Evolutionary conservation across 1,140 invertebrate genomes (phyloP).

Genomic region (Sitophilus oryzae): DNA sequence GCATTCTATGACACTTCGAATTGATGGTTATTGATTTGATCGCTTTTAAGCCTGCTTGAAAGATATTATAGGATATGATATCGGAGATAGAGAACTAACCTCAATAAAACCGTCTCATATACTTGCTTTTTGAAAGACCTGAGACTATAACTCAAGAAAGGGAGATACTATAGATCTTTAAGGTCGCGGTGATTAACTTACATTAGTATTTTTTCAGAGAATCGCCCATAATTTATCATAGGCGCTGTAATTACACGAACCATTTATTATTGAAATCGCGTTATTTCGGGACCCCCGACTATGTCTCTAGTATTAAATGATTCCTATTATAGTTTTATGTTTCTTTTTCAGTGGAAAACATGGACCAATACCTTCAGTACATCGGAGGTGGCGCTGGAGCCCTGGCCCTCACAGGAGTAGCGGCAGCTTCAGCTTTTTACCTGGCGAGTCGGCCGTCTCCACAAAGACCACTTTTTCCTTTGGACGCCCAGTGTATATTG

Average conservation of each 20-base stretch:
- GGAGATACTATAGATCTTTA: too few species aligned
- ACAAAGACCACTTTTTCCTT: slow-evolving; percentile 68
- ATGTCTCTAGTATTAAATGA: neutral
- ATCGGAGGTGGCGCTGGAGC: slow-evolving; percentile 68
- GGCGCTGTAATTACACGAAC: neutral
- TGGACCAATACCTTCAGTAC: slow-evolving; percentile 72
- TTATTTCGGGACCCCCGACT: neutral
- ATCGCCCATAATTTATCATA: neutral
- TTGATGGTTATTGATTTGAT: too few species aligned
- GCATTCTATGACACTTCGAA: too few species aligned
- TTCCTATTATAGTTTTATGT: neutral
- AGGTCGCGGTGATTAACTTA: too few species aligned
- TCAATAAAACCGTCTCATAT: too few species aligned
- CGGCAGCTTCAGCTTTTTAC: slow-evolving; percentile 62
- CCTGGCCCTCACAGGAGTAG: slow-evolving; percentile 65
- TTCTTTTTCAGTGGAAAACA: slow-evolving; percentile 55
- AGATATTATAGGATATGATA: too few species aligned
- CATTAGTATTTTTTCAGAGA: too few species aligned
- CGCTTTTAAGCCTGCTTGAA: too few species aligned
- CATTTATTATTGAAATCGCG: neutral
- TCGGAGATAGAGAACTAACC: too few species aligned
- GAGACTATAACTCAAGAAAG: too few species aligned
- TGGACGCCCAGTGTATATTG: slow-evolving; percentile 63
- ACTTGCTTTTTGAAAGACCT: too few species aligned
- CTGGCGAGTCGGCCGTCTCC: slow-evolving; percentile 64